phyloP scores from a whole-genome alignment of 2,113 vertebrate species.

The Ammodytes dubius region DNA sequence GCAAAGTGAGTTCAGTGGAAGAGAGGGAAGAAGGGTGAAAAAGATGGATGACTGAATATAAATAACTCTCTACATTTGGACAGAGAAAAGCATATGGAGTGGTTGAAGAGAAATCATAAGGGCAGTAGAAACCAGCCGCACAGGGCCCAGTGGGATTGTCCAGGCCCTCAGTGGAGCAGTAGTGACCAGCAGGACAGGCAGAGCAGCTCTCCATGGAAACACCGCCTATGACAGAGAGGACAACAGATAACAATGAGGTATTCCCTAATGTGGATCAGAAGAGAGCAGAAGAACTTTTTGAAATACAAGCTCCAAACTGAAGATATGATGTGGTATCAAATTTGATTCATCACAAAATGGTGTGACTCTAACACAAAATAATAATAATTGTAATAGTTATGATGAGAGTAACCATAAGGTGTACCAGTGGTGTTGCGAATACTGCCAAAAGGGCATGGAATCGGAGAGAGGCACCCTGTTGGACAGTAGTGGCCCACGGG shows the following conservation, averaged over 20 bases:
- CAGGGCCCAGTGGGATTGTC: conserved; percentile 85
- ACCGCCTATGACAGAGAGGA: conserved; percentile 82
- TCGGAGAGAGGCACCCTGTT: conserved; percentile 82
- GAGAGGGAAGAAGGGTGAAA: background rate
- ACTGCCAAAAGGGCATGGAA: conserved; percentile 90
- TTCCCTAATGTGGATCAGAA: background rate
- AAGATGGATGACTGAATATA: background rate
- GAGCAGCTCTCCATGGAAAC: conserved; percentile 86
- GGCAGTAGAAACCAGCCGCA: conserved; percentile 87
- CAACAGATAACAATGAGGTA: conserved; percentile 4
- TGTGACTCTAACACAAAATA: background rate
- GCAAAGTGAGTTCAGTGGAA: background rate
- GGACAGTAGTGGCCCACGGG: conserved; percentile 90
- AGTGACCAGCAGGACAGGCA: conserved; percentile 87
- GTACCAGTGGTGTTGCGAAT: conserved; percentile 87
- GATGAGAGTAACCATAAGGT: conserved; percentile 12
- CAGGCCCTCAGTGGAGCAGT: conserved; percentile 87
- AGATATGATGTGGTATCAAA: background rate
- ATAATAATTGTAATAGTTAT: background rate
- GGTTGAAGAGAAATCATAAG: conserved; percentile 84
- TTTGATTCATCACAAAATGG: background rate
- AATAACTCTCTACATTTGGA: conserved; percentile 86
- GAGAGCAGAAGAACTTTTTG: background rate
- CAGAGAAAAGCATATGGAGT: conserved; percentile 87
- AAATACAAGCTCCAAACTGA: background rate